Base-by-base conservation (phyloP, 1,140 invertebrate genomes). In the Drosophila nannoptera region DNA sequence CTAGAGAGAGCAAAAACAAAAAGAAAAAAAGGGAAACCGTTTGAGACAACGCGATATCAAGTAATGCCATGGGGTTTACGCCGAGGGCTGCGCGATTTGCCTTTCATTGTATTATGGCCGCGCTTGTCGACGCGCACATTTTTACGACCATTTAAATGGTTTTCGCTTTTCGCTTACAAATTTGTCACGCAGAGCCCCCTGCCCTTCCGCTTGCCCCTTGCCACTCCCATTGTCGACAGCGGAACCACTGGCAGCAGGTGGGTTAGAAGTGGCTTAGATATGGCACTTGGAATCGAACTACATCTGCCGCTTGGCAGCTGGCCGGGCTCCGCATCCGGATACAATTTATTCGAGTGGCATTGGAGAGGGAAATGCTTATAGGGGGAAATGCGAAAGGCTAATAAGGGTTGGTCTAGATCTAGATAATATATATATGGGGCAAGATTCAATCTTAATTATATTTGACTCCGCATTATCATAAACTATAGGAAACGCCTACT, bases 91-190 rank as follows among this genome's bases (percentile, higher is more conserved):
- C 75, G 64, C 71, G 71, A 73, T 77, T 62, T 62, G 75, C 75
- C 68, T 75, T 78, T 83, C 81, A 83, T 82, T 82, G 72, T 82
- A 78, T 82, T 83, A 69, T 69, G 72, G 78, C 73, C 78, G 78
- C 78, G 78, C 78, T 66, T 83, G 78, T 83, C 78, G 64, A 60
- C 72, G 75, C 75, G 78, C 75, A 76, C 76, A 77, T 84, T 84
- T 84, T 80, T 84, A 84, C 80, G 80, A 74, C 76, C 71, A 71
- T 84, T 84, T 84, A 78, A 84, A 84, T 84, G 80, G 76, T 74
- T 83, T 84, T 75, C 69, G 69, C 78, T 62, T 73, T 84, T 78
- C 80, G 64, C 59, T 62, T 76, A 69, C 76, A 78, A 84, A 69
- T 68, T 84, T 84, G 63, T 73, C 73, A 32, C 50, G 40, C 50